phyloP scores from a whole-genome alignment of 2,797 vertebrate genomes.

The Austrolebias charrua region DNA sequence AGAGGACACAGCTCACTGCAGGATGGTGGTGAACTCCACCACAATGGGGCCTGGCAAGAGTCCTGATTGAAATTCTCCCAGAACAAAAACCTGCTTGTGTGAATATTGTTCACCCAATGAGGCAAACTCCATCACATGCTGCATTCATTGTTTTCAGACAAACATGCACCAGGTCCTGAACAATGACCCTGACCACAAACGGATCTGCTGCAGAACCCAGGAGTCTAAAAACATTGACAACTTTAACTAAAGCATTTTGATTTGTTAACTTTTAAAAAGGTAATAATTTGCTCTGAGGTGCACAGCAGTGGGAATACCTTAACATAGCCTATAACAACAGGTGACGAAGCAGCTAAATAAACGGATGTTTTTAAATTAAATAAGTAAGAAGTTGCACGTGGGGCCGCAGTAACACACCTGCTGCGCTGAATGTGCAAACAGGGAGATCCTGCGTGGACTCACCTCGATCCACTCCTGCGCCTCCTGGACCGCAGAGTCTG shows the following conservation, averaged over 20 bases:
- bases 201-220: no score
- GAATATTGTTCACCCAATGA: conserved; percentile 63
- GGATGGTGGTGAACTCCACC: conserved; percentile 61
- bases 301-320: accelerated
- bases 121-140: conserved; percentile 76
- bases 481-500: conserved; percentile 85
- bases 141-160: conserved; percentile 69
- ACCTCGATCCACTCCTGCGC: conserved; percentile 97
- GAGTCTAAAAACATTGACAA: no score
- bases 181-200: conserved; percentile 23
- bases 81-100: conserved; percentile 73
- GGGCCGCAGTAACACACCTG: no score
- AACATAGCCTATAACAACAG: conserved; percentile 65
- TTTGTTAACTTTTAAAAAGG: no score
- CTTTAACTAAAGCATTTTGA: no score
- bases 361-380: neutral
- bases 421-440: no score
- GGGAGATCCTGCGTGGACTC: conserved; percentile 50
- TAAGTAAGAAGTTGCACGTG: no score
- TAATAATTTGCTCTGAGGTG: no score
- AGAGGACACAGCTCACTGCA: conserved; percentile 27
- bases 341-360: conserved; percentile 62
- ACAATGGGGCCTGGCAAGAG: conserved; percentile 37
- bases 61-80: conserved; percentile 64
- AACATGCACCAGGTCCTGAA: conserved; percentile 58